phyloP scores from a whole-genome alignment of 2,797 vertebrate genomes.

The Bufotes viridis region DNA sequence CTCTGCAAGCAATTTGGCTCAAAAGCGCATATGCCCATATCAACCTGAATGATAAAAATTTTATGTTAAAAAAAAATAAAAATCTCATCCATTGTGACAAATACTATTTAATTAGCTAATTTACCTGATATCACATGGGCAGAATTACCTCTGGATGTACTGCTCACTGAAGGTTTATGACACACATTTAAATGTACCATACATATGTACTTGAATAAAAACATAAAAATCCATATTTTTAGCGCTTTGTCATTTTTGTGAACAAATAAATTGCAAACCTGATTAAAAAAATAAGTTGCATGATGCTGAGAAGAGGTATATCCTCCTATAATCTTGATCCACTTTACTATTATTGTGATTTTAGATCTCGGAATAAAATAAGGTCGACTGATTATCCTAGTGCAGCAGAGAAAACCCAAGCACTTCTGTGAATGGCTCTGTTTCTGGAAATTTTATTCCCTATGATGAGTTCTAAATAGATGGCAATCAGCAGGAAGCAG shows the following conservation, averaged over 20 bases:
- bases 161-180: too few relatives aligned
- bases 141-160: too few relatives aligned
- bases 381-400: not conserved
- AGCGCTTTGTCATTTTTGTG: not conserved
- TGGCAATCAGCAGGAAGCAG: slow-evolving; percentile 5
- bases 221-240: not conserved
- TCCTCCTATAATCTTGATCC: not conserved
- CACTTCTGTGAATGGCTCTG: not conserved
- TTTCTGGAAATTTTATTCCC: not conserved
- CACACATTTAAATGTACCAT: too few relatives aligned
- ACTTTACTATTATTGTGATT: too few relatives aligned
- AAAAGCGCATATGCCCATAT: too few relatives aligned
- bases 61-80: too few relatives aligned
- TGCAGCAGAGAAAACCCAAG: not conserved
- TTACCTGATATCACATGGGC: too few relatives aligned
- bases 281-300: not conserved
- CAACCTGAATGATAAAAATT: too few relatives aligned
- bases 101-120: too few relatives aligned
- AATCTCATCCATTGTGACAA: too few relatives aligned
- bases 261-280: not conserved
- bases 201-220: not conserved
- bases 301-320: not conserved
- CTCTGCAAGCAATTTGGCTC: too few relatives aligned
- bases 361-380: too few relatives aligned
- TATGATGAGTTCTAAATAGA: not conserved